These are phyloP conservation scores for Leptopilina syphax DNA, from an alignment of 2,888 invertebrate genomes.

Conservation along the genomic window DNA sequence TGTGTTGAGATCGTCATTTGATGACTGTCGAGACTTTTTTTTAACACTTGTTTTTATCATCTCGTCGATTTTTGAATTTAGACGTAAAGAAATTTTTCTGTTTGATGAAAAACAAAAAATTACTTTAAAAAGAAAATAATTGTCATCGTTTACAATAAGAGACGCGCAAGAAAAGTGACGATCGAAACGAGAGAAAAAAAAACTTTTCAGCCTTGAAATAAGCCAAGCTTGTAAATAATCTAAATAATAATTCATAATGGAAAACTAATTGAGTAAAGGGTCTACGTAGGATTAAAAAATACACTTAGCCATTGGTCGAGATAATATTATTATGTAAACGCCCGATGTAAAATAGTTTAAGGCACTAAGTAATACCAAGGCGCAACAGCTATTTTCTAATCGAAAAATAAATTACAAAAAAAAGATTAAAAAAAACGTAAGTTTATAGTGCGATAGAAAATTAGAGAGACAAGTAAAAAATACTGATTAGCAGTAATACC, in stretches of 20 bases:
- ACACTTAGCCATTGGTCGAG: conserved; percentile 44
- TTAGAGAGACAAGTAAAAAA: conserved; percentile 24
- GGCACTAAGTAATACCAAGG: conserved; percentile 60
- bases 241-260: conserved; percentile 42
- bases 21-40: background rate
- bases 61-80: background rate
- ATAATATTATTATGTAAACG: conserved; percentile 43
- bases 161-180: conserved; percentile 35
- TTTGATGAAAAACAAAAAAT: background rate
- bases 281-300: conserved; percentile 46
- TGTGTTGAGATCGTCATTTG: conserved; percentile 5
- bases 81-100: no score
- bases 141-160: background rate
- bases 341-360: conserved; percentile 53
- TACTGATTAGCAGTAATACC: conserved; percentile 37
- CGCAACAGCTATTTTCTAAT: conserved; percentile 50
- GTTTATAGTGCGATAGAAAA: conserved; percentile 20
- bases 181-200: conserved; percentile 33
- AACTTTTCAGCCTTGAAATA: conserved; percentile 45
- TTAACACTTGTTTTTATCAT: background rate
- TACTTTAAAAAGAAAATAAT: background rate
- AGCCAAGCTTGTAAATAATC: conserved; percentile 52
- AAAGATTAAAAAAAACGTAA: background rate
- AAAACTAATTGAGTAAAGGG: conserved; percentile 47
- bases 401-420: conserved; percentile 1